phyloP scores from a whole-genome alignment of 92 coral and sea anemone genomes.

The Zoanthus gigantus region DNA sequence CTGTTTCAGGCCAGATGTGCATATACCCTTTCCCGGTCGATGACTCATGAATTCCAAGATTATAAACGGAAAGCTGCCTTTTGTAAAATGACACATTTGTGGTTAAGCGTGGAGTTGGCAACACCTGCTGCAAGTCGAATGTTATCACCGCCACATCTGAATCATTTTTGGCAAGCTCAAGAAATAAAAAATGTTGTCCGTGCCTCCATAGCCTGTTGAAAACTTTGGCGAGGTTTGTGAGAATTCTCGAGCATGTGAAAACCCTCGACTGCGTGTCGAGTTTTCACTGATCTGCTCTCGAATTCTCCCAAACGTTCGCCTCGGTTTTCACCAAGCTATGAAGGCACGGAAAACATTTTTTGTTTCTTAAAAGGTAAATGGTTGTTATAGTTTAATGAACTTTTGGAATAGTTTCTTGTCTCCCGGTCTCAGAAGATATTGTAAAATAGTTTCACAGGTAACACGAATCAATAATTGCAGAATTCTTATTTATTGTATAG shows the following conservation, averaged over 20 bases:
- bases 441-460: neutral
- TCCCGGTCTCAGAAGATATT: neutral
- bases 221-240: no score
- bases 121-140: conserved; percentile 37
- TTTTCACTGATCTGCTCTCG: no score
- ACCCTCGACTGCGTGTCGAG: no score
- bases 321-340: no score
- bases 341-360: no score
- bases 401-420: neutral
- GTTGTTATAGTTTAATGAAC: neutral
- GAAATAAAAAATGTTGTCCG: neutral
- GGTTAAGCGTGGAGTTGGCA: conserved; percentile 26
- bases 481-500: no score
- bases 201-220: no score
- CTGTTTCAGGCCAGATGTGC: conserved; percentile 52
- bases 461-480: neutral
- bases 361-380: no score
- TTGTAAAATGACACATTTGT: conserved; percentile 35
- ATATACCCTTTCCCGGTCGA: conserved; percentile 35
- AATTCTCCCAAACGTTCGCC: no score
- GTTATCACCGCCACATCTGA: conserved; percentile 25
- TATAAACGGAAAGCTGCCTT: conserved; percentile 51
- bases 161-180: conserved; percentile 18
- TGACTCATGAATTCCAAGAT: conserved; percentile 34
- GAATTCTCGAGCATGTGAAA: no score